These are phyloP conservation scores for Hyperoodon ampullatus DNA, from an alignment of 2,113 vertebrate genomes.

Conservation along the genomic window DNA sequence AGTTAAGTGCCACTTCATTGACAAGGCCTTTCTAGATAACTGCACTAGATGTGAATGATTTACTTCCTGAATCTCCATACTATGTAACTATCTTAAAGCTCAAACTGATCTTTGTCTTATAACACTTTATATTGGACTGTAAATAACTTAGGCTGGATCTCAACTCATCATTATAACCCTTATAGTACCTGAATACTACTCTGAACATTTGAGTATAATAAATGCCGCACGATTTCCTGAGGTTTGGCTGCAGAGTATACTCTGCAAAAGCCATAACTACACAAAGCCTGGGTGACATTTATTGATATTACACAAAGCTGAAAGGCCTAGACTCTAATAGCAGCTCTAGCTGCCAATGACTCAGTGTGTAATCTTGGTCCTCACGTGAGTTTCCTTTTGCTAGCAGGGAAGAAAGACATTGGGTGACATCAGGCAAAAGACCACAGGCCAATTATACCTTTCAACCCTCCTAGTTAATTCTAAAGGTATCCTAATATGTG, in stretches of 20 bases:
- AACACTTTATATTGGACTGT: neutral
- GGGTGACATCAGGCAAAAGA: neutral
- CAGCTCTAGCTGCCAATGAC: neutral
- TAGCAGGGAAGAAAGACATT: neutral
- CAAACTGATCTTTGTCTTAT: neutral
- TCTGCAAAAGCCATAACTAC: neutral
- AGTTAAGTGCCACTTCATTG: neutral
- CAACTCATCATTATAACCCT: neutral
- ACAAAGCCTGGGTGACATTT: neutral
- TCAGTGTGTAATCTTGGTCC: neutral
- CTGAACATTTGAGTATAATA: neutral
- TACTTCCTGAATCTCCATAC: neutral
- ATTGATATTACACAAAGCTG: neutral
- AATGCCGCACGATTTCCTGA: conserved; percentile 16
- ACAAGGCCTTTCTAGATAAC: neutral
- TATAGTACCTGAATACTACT: neutral
- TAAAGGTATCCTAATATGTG: conserved; percentile 10
- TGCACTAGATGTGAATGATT: neutral
- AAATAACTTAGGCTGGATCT: neutral
- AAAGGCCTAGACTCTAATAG: neutral
- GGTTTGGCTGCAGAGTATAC: neutral
- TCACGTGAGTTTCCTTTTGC: neutral
- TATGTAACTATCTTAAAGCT: conserved; percentile 5
- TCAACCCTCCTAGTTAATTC: neutral
- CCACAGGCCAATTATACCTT: neutral